These are phyloP conservation scores for Anarhynchus alexandrinus DNA, from an alignment of 2,113 vertebrate species.

Conservation along the genomic window DNA sequence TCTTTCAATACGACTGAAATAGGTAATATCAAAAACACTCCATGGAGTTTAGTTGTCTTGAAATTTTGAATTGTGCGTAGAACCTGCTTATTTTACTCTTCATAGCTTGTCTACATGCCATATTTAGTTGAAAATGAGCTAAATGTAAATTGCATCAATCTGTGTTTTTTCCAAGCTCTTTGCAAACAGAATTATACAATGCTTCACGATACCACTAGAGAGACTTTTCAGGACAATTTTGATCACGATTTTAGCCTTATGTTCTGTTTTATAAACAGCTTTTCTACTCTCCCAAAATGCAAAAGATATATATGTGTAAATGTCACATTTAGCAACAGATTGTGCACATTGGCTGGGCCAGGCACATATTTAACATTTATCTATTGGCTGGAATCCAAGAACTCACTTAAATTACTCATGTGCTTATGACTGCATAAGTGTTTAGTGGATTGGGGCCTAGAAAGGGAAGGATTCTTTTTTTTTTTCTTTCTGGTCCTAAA, in stretches of 20 bases:
- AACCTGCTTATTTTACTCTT: background rate
- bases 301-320: slow-evolving; percentile 9
- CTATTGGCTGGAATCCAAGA: slow-evolving; percentile 25
- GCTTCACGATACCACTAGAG: background rate
- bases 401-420: slow-evolving; percentile 25
- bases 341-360: background rate
- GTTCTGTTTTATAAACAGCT: slow-evolving; percentile 25
- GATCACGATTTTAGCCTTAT: background rate
- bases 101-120: background rate
- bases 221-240: background rate
- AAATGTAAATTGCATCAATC: background rate
- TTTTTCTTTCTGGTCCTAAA: background rate
- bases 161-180: background rate
- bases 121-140: background rate
- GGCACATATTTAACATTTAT: slow-evolving; percentile 27
- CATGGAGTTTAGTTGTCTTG: background rate
- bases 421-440: slow-evolving; percentile 14
- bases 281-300: background rate
- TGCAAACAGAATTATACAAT: background rate
- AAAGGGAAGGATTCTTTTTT: background rate
- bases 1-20: slow-evolving; percentile 1
- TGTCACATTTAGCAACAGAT: slow-evolving; percentile 53
- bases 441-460: background rate
- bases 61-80: background rate
- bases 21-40: background rate